Evolutionary conservation across 2,113 vertebrate species (phyloP).

Genomic region (Oncorhynchus kisutch): DNA sequence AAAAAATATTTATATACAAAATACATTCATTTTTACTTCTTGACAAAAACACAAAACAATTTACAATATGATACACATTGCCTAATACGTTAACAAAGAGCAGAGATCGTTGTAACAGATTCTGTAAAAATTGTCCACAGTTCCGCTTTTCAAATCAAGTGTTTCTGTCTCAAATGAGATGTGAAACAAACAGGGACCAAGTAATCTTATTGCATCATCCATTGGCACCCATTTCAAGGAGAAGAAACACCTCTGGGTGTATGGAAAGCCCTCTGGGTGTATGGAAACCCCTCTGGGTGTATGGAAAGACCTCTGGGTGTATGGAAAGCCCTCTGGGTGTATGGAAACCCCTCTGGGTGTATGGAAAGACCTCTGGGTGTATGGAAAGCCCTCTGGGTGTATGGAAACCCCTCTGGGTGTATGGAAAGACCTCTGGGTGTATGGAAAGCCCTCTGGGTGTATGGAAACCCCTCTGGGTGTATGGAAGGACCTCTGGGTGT

Average conservation of each 20-base stretch:
- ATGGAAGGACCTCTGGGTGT: no score
- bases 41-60: slow-evolving; percentile 34
- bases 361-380: no score
- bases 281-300: no score
- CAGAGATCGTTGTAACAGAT: slow-evolving; percentile 34
- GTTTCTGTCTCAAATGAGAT: slow-evolving; percentile 33
- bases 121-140: slow-evolving; percentile 75
- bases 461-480: no score
- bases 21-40: slow-evolving; percentile 68
- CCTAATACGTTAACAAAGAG: slow-evolving; percentile 53
- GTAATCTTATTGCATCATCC: slow-evolving; percentile 22
- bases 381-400: no score
- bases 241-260: not conserved
- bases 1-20: slow-evolving; percentile 73
- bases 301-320: no score
- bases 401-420: no score
- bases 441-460: no score
- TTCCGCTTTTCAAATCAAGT: slow-evolving; percentile 33
- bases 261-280: no score
- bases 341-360: no score
- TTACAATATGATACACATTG: slow-evolving; percentile 68
- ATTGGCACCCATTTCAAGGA: slow-evolving; percentile 31
- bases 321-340: no score
- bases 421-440: no score
- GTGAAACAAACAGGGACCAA: slow-evolving; percentile 26